These are phyloP conservation scores for Aphelenchoides avenae DNA, from an alignment of 1,140 invertebrate genomes.

Conservation along the genomic window DNA sequence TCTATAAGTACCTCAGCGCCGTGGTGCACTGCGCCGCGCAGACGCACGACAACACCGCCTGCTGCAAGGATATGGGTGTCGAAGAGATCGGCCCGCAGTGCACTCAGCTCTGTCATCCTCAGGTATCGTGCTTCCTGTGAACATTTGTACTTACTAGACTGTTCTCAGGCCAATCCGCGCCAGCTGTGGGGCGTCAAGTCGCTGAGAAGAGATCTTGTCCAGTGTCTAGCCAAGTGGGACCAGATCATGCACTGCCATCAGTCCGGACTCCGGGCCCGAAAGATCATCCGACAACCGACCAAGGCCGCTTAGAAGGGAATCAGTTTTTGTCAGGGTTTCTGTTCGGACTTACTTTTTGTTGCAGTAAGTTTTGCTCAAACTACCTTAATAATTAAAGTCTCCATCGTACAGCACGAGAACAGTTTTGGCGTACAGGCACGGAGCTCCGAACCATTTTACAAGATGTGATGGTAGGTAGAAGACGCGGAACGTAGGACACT, in stretches of 20 bases:
- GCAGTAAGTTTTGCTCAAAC: no score
- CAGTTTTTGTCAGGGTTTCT: not conserved
- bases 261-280: conserved; percentile 53
- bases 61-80: conserved; percentile 42
- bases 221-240: conserved; percentile 58
- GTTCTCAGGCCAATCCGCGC: conserved; percentile 45
- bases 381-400: no score
- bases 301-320: no score
- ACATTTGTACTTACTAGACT: conserved; percentile 6
- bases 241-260: conserved; percentile 58
- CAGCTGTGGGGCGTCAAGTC: conserved; percentile 57
- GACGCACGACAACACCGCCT: conserved; percentile 56
- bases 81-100: conserved; percentile 55
- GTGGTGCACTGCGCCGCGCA: conserved; percentile 58
- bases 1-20: conserved; percentile 55
- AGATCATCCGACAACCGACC: no score
- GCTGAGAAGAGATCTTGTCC: conserved; percentile 54
- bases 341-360: no score
- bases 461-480: no score
- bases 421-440: no score
- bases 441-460: no score
- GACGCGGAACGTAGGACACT: no score
- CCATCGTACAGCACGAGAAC: no score
- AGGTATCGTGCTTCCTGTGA: conserved; percentile 29
- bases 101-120: conserved; percentile 52